Base-by-base conservation (phyloP, 2,888 invertebrate species). In the Helicoverpa assulta region DNA sequence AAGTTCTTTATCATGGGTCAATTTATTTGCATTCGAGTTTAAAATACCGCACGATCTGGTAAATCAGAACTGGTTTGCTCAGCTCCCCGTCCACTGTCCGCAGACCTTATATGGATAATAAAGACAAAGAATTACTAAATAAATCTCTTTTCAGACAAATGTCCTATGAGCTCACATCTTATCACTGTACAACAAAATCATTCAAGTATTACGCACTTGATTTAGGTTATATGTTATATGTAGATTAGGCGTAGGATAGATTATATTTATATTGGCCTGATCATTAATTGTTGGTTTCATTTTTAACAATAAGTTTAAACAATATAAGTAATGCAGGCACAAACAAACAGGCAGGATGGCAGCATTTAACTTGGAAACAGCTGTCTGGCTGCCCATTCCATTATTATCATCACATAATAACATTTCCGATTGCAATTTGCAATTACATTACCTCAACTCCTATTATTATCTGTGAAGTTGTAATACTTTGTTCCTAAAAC, bases 21-120 rank as follows among this genome's bases (percentile, higher is more conserved):
- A 90, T 91, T 90, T 92, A 94, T 94, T 93, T 93, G 91, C 92
- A 93, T 93, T 93, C 89, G 83, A 89, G 89, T 92, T 92, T 93
- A 93, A 94, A 94, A 94, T 93, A 92, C 92, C 88, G 87, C 93
- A 93, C 93, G 93, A 94, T 92, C 92, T 93, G 92, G 92, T 93
- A 94, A 94, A 94, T 93, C 92, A 92, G 91, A 93, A 95, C 95
- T 87, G 93, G 95, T 95, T 95, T 92, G 78, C 79, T 85, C 84
- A 88, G 89, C 89, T 90, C 88, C 88, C 90, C 88, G 90, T 89
- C 85, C 85, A 85, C 87, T 80, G 70, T 76, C 58, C 73, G 76
- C 80, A 78, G 73, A 74, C 90, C 87, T 85, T 88, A 79, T 86
- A 86, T 76, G 78, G 78, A 81, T 80, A 82, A 89, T 90, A 87